Conservation (phyloP, 1,140 invertebrate species). For the Hestina assimilis region DNA sequence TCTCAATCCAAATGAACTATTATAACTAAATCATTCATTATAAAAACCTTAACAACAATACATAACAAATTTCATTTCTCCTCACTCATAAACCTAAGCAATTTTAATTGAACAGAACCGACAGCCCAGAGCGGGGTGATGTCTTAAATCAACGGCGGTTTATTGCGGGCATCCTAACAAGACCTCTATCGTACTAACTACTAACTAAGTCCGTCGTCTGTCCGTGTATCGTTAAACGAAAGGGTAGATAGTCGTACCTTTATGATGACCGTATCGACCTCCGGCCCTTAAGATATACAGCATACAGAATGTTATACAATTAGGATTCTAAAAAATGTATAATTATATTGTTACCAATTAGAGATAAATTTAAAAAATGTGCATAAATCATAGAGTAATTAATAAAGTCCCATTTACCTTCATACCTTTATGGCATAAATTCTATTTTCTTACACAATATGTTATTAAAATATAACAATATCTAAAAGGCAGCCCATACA, state of each 20-base stretch:
- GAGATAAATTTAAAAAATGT: too few species aligned
- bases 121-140: slow-evolving; percentile 6
- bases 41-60: too few species aligned
- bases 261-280: slow-evolving; percentile 25
- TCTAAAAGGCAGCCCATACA: too few species aligned
- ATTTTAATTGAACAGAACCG: slow-evolving; percentile 17
- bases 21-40: too few species aligned
- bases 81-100: slow-evolving; percentile 3
- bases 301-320: neutral
- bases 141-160: slow-evolving; percentile 33
- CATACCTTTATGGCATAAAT: too few species aligned
- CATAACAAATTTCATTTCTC: too few species aligned
- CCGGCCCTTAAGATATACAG: neutral
- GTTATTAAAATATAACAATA: too few species aligned
- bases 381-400: too few species aligned
- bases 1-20: too few species aligned
- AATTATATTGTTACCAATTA: too few species aligned
- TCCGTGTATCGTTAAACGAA: slow-evolving; percentile 20
- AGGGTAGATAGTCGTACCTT: slow-evolving; percentile 27
- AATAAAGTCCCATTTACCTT: too few species aligned
- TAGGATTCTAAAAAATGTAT: neutral
- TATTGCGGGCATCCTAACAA: slow-evolving; percentile 30
- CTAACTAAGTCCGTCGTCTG: slow-evolving; percentile 28
- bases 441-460: too few species aligned
- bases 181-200: slow-evolving; percentile 23